Percentiles rank a stretch among this genome's conserved stretches.
Conservation (phyloP, 23 tunicate genomes). For the Ciona savignyi region DNA sequence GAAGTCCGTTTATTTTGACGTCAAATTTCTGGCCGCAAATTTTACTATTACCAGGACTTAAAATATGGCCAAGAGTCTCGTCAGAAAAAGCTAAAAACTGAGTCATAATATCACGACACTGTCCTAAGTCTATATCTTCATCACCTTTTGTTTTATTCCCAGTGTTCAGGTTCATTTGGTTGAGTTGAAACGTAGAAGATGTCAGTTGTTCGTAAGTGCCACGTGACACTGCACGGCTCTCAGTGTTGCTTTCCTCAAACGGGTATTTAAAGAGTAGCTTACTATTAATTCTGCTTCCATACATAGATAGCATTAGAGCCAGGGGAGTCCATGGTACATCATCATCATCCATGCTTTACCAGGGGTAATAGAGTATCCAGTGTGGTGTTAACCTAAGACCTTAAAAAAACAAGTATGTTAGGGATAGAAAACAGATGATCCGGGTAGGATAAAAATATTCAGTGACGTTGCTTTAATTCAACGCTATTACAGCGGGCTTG, state of each 20-base stretch:
- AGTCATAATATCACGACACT: conserved; percentile 29
- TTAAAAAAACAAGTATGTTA: no score
- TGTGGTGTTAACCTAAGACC: no score
- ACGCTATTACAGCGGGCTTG: no score
- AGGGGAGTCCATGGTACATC: conserved; percentile 73
- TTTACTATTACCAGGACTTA: conserved; percentile 74
- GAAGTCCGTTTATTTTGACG: conserved; percentile 79
- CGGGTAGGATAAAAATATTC: no score
- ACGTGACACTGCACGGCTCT: conserved; percentile 6
- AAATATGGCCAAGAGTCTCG: conserved; percentile 47
- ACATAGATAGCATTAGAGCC: conserved; percentile 81
- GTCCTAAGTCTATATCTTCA: conserved; percentile 8
- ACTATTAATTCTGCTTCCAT: conserved; percentile 72
- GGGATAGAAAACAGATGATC: no score
- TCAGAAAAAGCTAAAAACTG: conserved; percentile 71
- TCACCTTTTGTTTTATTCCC: conserved; percentile 16
- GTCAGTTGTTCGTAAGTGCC: conserved; percentile 37
- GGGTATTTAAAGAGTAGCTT: conserved; percentile 84
- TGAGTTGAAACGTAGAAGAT: conserved; percentile 64
- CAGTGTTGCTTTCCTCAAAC: conserved; percentile 17
- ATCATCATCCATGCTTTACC: no score
- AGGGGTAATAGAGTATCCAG: no score
- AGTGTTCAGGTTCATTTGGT: conserved; percentile 7
- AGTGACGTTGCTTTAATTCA: no score
- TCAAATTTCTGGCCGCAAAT: conserved; percentile 88